phyloP scores from a whole-genome alignment of 1,140 invertebrate genomes.

The Plectrocnemia conspersa region DNA sequence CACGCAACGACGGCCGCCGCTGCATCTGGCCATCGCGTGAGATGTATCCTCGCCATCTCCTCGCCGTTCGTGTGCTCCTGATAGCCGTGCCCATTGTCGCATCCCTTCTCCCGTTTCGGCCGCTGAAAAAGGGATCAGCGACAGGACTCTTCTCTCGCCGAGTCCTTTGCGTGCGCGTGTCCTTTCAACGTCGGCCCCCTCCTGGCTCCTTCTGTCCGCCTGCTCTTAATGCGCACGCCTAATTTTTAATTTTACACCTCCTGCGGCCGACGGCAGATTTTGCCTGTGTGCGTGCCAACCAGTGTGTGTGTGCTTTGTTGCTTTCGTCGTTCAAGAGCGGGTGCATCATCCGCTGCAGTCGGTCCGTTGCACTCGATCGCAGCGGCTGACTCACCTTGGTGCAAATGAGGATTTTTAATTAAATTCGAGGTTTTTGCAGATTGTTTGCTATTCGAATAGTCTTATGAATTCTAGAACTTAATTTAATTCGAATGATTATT shows the following conservation, averaged over 20 bases:
- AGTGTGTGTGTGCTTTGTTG: too few species aligned
- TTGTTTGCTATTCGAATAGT: too few species aligned
- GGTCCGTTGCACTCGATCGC: conserved; percentile 3
- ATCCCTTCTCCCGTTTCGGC: conserved; percentile 33
- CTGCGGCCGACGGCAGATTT: not conserved
- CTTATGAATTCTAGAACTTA: too few species aligned
- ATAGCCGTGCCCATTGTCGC: conserved; percentile 32
- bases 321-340: too few species aligned
- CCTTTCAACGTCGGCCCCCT: not conserved
- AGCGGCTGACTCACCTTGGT: not conserved
- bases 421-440: too few species aligned
- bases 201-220: conserved; percentile 21
- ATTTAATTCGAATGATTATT: too few species aligned
- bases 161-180: conserved; percentile 14
- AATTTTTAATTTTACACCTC: conserved; percentile 27
- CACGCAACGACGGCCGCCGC: conserved; percentile 8
- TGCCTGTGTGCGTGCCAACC: not conserved
- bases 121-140: conserved; percentile 25
- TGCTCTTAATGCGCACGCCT: conserved; percentile 26
- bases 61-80: conserved; percentile 23
- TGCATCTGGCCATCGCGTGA: too few species aligned
- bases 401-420: too few species aligned
- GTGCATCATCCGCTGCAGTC: too few species aligned
- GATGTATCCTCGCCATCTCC: conserved; percentile 16
- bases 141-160: conserved; percentile 30